Base-by-base conservation (phyloP, 2,797 vertebrate species). In the Sylvia borin region DNA sequence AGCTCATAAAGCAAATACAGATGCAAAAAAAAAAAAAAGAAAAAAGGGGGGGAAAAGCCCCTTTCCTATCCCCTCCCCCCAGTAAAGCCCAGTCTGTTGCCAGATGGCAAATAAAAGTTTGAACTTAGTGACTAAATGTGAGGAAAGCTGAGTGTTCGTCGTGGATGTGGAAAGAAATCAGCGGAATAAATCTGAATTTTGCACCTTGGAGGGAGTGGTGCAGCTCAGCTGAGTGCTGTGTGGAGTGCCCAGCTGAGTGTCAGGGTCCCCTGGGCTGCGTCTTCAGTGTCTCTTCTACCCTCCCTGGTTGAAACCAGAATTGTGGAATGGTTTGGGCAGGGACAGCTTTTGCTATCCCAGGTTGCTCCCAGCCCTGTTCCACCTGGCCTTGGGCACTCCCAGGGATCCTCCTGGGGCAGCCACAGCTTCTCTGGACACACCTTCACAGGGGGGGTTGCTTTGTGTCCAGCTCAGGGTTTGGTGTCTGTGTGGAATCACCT, bases 1-100 rank as follows among this genome's bases (percentile, higher is more conserved):
- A 97, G 97, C 96, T 97, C 97, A 96, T 97, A 98, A 98, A 98
- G 96, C 96, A 98, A 98, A 97, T 95, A 97, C 98, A 98, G 70
- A 60, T 65, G 18, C 21, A 34, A 25, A 71, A 83, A 36, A 26
- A 29, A 70, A 31, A n/a, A 20, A 32, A 31, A 53, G 27, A 18
- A 68, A 81, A 34, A 32, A 50, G 1, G 0, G 2, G 0, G 0
- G 19, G 45, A 36, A 70, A 65, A 73, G 5, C 6, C 34, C 51
- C n/a, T 90, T 95, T 95, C 55, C 88, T 93, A 34, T 72, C 47
- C 93, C 90, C 21, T 73, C 55, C 93, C 81, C 77, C 73, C 11
- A 45, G 55, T 84, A 86, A 94, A 85, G 55, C 43, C 85, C 81
- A 95, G 12, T 92, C 85, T 90, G 64, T 93, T 94, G 92, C 98